phyloP scores from a whole-genome alignment of 2,888 invertebrate genomes.

The Apomyelois bistriatella region DNA sequence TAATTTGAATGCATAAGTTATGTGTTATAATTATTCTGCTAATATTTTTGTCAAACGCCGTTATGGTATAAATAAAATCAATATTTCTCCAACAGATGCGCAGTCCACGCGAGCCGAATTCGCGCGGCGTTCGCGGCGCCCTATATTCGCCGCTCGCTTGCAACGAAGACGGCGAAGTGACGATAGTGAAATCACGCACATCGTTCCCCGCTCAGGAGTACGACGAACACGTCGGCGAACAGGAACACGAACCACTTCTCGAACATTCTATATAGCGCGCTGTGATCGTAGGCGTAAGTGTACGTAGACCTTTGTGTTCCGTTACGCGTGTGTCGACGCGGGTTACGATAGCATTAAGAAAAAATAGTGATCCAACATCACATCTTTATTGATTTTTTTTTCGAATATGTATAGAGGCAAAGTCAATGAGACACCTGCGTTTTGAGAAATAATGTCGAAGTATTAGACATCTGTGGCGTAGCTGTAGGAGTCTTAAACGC shows the following conservation, averaged over 20 bases:
- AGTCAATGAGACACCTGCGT: no score
- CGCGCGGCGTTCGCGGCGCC: slow-evolving; percentile 45
- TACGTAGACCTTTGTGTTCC: slow-evolving; percentile 12
- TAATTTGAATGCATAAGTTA: no score
- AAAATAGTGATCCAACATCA: slow-evolving; percentile 29
- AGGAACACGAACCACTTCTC: slow-evolving; percentile 55
- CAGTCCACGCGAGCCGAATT: slow-evolving; percentile 30
- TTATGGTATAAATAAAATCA: neutral
- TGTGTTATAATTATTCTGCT: no score
- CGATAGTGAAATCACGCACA: slow-evolving; percentile 43
- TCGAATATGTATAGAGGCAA: no score
- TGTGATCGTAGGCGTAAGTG: slow-evolving; percentile 57
- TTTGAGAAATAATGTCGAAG: no score
- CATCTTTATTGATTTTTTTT: slow-evolving; percentile 23
- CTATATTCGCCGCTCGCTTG: slow-evolving; percentile 60
- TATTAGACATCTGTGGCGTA: no score
- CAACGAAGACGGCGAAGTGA: slow-evolving; percentile 58
- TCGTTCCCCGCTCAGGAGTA: slow-evolving; percentile 34
- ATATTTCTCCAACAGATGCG: slow-evolving; percentile 28
- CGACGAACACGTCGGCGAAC: slow-evolving; percentile 25
- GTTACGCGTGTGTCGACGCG: neutral
- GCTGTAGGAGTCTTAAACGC: no score
- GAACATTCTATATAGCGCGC: slow-evolving; percentile 67
- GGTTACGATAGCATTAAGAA: slow-evolving; percentile 22
- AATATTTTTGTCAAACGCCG: no score